Evolutionary conservation across 2,888 invertebrate species (phyloP).

Genomic region (Eueremaeus valkanovi): DNA sequence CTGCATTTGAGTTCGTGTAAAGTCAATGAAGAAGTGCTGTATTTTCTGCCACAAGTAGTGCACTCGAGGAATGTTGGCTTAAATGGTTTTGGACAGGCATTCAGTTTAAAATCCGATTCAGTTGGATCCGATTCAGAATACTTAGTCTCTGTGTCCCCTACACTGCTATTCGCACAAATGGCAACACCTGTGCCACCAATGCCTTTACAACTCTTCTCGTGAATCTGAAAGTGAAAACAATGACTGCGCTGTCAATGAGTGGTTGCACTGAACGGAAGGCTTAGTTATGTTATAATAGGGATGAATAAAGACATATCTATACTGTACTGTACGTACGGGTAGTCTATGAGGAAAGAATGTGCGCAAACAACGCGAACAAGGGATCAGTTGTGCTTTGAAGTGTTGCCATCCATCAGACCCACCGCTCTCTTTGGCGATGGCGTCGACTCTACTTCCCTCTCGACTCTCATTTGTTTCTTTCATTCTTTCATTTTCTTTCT

Average conservation of each 20-base stretch:
- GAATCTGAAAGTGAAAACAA: too few species aligned
- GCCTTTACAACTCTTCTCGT: constrained; percentile 59
- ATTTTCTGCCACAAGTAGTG: constrained; percentile 13
- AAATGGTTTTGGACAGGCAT: not conserved
- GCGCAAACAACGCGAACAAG: constrained; percentile 64
- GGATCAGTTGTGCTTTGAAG: constrained; percentile 59
- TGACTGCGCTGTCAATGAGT: too few species aligned
- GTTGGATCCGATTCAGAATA: not conserved
- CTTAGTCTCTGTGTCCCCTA: too few species aligned
- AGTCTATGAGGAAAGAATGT: constrained; percentile 67
- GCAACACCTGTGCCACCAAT: not conserved
- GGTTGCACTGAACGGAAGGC: too few species aligned
- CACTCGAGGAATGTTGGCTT: not conserved
- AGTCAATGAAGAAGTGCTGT: constrained; percentile 17
- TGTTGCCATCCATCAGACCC: constrained; percentile 57
- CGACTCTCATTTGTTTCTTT: not conserved
- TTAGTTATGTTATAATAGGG: too few species aligned
- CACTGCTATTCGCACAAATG: too few species aligned
- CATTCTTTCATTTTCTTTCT: not conserved
- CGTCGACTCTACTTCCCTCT: too few species aligned
- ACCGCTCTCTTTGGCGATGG: constrained; percentile 50
- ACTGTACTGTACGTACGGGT: too few species aligned
- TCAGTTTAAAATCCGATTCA: not conserved
- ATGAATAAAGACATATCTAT: too few species aligned
- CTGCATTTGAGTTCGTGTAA: constrained; percentile 6